Evolutionary conservation across 2,888 invertebrate species (phyloP).

Genomic region (Acleris sparsana): DNA sequence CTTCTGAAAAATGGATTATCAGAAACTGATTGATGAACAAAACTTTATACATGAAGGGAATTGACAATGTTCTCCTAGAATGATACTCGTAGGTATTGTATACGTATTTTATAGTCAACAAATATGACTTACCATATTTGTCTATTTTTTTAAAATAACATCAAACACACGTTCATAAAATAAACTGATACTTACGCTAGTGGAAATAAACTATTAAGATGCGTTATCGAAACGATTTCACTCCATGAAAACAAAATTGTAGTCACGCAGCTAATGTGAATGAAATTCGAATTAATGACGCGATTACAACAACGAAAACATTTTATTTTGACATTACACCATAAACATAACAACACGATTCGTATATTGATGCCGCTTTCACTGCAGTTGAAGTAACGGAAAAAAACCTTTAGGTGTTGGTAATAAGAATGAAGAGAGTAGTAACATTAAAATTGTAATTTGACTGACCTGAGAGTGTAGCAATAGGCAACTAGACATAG

Average conservation of each 20-base stretch:
- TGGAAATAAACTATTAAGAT: conserved; percentile 54
- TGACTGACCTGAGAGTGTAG: conserved; percentile 55
- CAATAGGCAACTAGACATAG: conserved; percentile 67
- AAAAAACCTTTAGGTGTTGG: conserved; percentile 42
- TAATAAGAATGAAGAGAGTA: conserved; percentile 37
- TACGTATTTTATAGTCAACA: no score
- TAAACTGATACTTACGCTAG: conserved; percentile 36
- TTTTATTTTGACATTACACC: conserved; percentile 76
- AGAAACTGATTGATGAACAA: conserved; percentile 54
- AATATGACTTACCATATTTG: no score
- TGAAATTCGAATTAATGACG: conserved; percentile 75
- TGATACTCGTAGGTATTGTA: background rate
- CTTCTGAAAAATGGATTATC: conserved; percentile 59
- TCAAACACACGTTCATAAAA: conserved; percentile 1
- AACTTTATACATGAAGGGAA: conserved; percentile 1
- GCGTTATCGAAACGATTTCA: conserved; percentile 59
- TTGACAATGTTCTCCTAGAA: conserved; percentile 2
- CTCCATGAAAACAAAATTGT: conserved; percentile 56
- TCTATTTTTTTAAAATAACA: background rate
- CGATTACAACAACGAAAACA: conserved; percentile 67
- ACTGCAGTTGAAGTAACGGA: conserved; percentile 35
- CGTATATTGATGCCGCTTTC: conserved; percentile 55
- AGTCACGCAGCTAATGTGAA: conserved; percentile 69
- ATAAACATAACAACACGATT: conserved; percentile 73
- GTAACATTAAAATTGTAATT: conserved; percentile 45